phyloP scores from a whole-genome alignment of 2,797 vertebrate species.

The Anguilla marmorata region DNA sequence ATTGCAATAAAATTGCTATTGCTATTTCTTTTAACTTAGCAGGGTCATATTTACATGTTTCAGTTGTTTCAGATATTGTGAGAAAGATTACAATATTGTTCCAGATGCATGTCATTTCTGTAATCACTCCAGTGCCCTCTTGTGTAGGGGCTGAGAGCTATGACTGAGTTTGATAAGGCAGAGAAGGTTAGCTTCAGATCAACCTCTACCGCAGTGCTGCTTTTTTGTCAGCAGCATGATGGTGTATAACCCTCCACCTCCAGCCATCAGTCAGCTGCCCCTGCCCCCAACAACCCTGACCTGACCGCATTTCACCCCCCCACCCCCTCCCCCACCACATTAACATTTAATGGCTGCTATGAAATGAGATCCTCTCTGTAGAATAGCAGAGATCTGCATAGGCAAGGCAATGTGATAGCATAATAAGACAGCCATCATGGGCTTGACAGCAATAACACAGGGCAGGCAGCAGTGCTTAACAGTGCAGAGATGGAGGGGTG shows the following conservation, averaged over 20 bases:
- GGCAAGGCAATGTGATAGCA: slow-evolving; percentile 17
- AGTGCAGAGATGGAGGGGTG: neutral
- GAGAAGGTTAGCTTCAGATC: neutral
- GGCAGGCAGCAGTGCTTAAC: neutral
- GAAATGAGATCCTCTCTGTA: slow-evolving; percentile 1
- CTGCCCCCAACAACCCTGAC: neutral
- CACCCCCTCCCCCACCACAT: neutral
- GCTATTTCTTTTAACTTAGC: neutral
- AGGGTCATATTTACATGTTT: neutral
- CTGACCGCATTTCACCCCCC: neutral
- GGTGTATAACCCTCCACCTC: neutral
- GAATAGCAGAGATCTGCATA: slow-evolving; percentile 14
- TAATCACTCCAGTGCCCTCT: neutral
- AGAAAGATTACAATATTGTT: neutral
- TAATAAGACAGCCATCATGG: neutral
- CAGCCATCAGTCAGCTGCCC: neutral
- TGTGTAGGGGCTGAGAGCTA: neutral
- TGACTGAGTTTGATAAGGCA: neutral
- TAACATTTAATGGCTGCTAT: slow-evolving; percentile 20
- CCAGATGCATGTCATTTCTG: neutral
- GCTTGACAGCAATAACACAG: neutral
- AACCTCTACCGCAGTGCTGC: neutral
- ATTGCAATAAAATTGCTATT: too few species aligned
- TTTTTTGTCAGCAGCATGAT: neutral
- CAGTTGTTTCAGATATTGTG: neutral